Base-by-base conservation (phyloP, 1,140 invertebrate species). In the Nebria ingens region DNA sequence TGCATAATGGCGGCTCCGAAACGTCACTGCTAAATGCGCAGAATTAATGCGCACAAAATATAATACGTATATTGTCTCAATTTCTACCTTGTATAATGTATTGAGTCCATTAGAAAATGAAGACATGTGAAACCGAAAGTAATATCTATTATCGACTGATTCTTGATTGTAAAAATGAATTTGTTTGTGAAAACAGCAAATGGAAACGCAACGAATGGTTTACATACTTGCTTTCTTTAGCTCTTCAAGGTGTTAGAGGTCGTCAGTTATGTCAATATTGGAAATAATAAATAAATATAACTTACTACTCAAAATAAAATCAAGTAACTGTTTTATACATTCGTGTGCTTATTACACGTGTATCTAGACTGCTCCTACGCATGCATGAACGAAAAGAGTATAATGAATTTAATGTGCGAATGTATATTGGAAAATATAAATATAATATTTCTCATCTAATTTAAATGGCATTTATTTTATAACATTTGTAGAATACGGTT, bases 321-420 rank as follows among this genome's bases (percentile, higher is more conserved):
- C 40, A 45, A 34, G 40, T 45, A 45, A 45, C 40, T 45, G 40
- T 45, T 45, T 45, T 45, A 45, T 45, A 45, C 40, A 45, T 45
- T 11, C 15, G 40, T 45, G 40, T 45, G 40, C 17, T 9, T 9
- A 3, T 45, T 34, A 34, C 25, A 34, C 25, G 25, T 34, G n/a
- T 34, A 34, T n/a, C 6, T 34, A 34, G 25, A 34, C 6, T 34
- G 25, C n/a, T 34, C 25, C 25, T n/a, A 45, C n/a, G 17, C 40
- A 45, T 45, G 17, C 40, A 45, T 45, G 40, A 45, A 45, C 6
- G 40, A 17, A 9, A 45, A 45, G 25, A 29, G 4, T n/a, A n/a
- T n/a, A n/a, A n/a, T n/a, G n/a, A 34, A 12, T 45, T 45, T 45
- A 45, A 45, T 45, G 17, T 45, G 40, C 40, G 40, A 45, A 45